These are phyloP conservation scores for Drosophila anomelani DNA, from an alignment of 2,888 invertebrate genomes.

Conservation along the genomic window DNA sequence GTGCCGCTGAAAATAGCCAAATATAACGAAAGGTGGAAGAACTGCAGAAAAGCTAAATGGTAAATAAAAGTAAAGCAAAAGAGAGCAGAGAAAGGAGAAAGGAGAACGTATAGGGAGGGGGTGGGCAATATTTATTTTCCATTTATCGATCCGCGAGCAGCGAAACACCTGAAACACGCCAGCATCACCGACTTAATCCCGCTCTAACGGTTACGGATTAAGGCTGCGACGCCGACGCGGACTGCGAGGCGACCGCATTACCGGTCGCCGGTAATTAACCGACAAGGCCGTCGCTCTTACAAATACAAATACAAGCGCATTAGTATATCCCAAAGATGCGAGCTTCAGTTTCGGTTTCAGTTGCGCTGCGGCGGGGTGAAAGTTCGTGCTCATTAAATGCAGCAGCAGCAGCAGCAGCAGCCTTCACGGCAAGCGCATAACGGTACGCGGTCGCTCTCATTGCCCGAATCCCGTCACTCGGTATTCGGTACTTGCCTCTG, in stretches of 20 bases:
- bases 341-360: slow-evolving; percentile 21
- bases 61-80: slow-evolving; percentile 16
- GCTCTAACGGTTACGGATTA: slow-evolving; percentile 38
- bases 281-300: slow-evolving; percentile 40
- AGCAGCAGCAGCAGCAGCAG: slow-evolving; percentile 16
- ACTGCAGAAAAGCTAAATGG: slow-evolving; percentile 28
- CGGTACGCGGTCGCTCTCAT: slow-evolving; percentile 16
- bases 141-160: slow-evolving; percentile 42
- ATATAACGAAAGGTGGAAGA: slow-evolving; percentile 18
- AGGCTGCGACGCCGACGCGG: slow-evolving; percentile 41
- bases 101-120: neutral
- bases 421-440: slow-evolving; percentile 14
- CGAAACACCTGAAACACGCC: slow-evolving; percentile 29
- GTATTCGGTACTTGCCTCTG: neutral
- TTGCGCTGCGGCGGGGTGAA: slow-evolving; percentile 35
- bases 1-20: slow-evolving; percentile 13
- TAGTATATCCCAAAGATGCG: slow-evolving; percentile 3
- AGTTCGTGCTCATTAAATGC: slow-evolving; percentile 44
- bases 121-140: slow-evolving; percentile 19
- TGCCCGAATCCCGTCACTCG: slow-evolving; percentile 23
- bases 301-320: slow-evolving; percentile 2
- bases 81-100: slow-evolving; percentile 14
- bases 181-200: slow-evolving; percentile 43
- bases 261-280: slow-evolving; percentile 51
- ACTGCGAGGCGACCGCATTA: slow-evolving; percentile 34